Conservation (phyloP, 2,113 vertebrate species). For the Chloebia gouldiae region DNA sequence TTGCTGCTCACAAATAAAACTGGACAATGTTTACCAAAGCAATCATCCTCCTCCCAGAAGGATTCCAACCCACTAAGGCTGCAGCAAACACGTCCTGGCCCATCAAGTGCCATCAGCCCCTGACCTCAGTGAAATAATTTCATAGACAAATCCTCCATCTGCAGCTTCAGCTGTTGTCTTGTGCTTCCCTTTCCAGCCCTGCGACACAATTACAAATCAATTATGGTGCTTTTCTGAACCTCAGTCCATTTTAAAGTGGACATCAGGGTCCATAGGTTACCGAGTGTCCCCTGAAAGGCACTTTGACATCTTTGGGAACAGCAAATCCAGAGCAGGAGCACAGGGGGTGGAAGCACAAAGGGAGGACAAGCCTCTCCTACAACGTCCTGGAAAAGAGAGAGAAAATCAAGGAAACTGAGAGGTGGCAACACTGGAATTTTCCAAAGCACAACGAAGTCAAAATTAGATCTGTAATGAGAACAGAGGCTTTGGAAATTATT, state of each 20-base stretch:
- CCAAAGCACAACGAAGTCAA: background rate
- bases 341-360: background rate
- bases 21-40: background rate
- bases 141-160: constrained; percentile 5
- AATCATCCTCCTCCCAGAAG: background rate
- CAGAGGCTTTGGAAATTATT: background rate
- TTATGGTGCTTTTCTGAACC: background rate
- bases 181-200: background rate
- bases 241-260: background rate
- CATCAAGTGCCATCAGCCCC: background rate
- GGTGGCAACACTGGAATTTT: background rate
- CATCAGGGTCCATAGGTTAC: background rate
- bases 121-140: background rate
- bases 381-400: background rate
- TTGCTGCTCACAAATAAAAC: background rate
- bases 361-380: background rate
- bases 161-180: background rate
- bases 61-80: background rate
- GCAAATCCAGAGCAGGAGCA: background rate
- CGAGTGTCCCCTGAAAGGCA: background rate
- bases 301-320: background rate
- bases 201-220: background rate
- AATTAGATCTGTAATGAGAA: background rate
- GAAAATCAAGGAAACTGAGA: background rate
- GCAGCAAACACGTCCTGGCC: background rate